Evolutionary conservation across 2,888 invertebrate genomes (phyloP).

Genomic region (Brenthis daphne): DNA sequence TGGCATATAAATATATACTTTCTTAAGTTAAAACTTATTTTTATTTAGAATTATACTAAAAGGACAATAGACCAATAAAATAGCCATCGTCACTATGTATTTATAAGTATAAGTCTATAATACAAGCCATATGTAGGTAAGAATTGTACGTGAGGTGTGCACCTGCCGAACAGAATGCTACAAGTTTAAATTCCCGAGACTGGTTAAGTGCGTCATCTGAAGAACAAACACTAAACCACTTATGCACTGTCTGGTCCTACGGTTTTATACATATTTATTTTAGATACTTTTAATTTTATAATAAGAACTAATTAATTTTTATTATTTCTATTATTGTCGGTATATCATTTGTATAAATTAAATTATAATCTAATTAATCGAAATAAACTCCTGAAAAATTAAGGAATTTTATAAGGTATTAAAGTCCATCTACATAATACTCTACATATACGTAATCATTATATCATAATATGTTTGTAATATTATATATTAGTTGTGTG

Average conservation of each 20-base stretch:
- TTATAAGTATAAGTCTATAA: background rate
- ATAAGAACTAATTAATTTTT: background rate
- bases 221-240: constrained; percentile 46
- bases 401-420: background rate
- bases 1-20: background rate
- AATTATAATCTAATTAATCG: too few relatives aligned
- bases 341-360: too few relatives aligned
- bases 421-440: too few relatives aligned
- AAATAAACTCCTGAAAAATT: background rate
- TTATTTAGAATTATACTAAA: background rate
- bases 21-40: background rate
- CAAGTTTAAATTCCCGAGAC: constrained; percentile 40
- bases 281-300: background rate
- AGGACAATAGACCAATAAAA: too few relatives aligned
- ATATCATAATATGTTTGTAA: background rate
- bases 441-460: background rate
- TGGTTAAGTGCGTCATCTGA: constrained; percentile 40
- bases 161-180: constrained; percentile 42
- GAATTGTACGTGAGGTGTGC: constrained; percentile 40
- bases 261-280: constrained; percentile 5
- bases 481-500: too few relatives aligned
- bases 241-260: constrained; percentile 37
- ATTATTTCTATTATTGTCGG: too few relatives aligned
- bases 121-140: constrained; percentile 17
- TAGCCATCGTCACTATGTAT: background rate